Evolutionary conservation across 2,888 invertebrate genomes (phyloP), one percentile per base, ranked within the genome.

Genomic region (Halictus ligatus): DNA sequence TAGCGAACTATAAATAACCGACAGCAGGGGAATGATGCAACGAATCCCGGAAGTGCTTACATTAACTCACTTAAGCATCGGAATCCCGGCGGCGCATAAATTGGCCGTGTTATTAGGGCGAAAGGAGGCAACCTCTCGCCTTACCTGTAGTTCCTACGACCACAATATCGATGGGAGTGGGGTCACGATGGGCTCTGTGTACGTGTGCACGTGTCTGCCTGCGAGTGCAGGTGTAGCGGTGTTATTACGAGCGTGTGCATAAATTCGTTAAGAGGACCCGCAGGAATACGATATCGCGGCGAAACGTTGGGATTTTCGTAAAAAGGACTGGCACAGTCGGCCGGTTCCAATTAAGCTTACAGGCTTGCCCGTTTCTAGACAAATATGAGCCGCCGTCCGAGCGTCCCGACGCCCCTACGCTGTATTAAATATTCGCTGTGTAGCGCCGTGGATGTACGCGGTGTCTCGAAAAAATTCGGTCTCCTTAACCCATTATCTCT

Each of bases 281-380:
- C 25, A 73, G 84, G 86, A 81, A 83, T 83, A 83, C 75, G 81
- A 84, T 83, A 79, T 83, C 79, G 78, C 71, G 88, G 67, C 25
- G 83, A 64, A 80, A 74, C 71, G 81, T 81, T 69, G 77, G 81
- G 75, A 74, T 87, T 85, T 88, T 81, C 71, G 82, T 88, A 83
- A 88, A 89, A 83, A 89, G 73, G 75, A 83, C 75, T 69, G 82
- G 82, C 84, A 80, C 81, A 87, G 87, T 80, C 80, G 87, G 87
- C 81, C 83, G 74, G 83, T 86, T 86, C 88, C 88, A 89, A 89
- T 89, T 89, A 89, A 89, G 89, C 88, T 89, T 88, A 84, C 89
- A 60, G 87, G 84, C 77, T 81, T 71, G 85, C 72, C 73, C 75
- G 85, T 43, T 86, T 88, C 81, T 84, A 81, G 86, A 87, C 89